Conservation (phyloP, 2,113 vertebrate species). For the Procavia capensis region DNA sequence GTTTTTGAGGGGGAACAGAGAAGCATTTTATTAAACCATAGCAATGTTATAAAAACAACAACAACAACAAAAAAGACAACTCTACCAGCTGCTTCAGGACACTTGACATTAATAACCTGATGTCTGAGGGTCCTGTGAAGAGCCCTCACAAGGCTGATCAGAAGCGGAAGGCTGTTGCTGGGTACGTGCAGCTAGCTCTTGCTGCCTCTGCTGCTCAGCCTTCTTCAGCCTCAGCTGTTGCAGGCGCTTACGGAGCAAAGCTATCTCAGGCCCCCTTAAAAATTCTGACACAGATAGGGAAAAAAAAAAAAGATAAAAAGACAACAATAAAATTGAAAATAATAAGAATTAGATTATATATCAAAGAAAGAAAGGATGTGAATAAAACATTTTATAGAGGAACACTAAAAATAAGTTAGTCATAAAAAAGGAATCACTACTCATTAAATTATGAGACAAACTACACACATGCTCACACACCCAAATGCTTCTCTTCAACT, state of each 20-base stretch:
- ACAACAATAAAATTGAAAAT: slow-evolving; percentile 70
- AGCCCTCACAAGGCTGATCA: slow-evolving; percentile 86
- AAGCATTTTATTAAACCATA: slow-evolving; percentile 84
- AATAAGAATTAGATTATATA: slow-evolving; percentile 58
- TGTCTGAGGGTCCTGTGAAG: slow-evolving; percentile 85
- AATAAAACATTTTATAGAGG: slow-evolving; percentile 44
- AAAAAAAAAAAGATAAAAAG: slow-evolving; percentile 71
- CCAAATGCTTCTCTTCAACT: slow-evolving; percentile 25
- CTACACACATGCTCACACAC: neutral
- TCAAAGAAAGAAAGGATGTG: slow-evolving; percentile 60
- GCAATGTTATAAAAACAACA: slow-evolving; percentile 82
- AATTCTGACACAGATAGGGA: slow-evolving; percentile 90
- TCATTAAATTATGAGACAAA: slow-evolving; percentile 44
- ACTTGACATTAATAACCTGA: slow-evolving; percentile 91
- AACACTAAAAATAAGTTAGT: slow-evolving; percentile 42
- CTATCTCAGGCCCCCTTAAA: slow-evolving; percentile 94
- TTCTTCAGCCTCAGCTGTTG: slow-evolving; percentile 95
- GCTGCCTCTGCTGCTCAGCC: slow-evolving; percentile 95
- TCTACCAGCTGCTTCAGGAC: slow-evolving; percentile 82
- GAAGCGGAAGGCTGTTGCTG: slow-evolving; percentile 86
- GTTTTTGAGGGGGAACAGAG: slow-evolving; percentile 50
- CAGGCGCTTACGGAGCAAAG: slow-evolving; percentile 98
- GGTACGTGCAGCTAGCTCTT: slow-evolving; percentile 87
- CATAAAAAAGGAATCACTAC: slow-evolving; percentile 24
- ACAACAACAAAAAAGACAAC: slow-evolving; percentile 76